Percentiles rank a stretch among this genome's conserved stretches.
phyloP scores from a whole-genome alignment of 2,888 invertebrate species.

The Lydus trimaculatus region DNA sequence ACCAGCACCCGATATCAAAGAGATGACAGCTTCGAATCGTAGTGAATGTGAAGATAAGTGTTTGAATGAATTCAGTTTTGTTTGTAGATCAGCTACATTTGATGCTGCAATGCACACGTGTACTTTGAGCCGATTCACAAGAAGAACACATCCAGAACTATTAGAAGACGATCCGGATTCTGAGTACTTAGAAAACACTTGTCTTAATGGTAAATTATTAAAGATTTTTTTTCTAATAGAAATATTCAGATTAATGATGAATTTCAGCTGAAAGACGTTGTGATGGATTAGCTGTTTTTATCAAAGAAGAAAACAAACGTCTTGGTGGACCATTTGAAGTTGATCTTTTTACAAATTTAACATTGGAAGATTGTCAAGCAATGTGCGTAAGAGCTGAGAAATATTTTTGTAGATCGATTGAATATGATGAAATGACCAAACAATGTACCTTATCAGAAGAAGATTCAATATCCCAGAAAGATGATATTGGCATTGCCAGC shows the following conservation, averaged over 20 bases:
- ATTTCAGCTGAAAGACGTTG: slow-evolving; percentile 81
- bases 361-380: slow-evolving; percentile 86
- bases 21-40: slow-evolving; percentile 83
- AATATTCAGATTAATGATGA: slow-evolving; percentile 4
- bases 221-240: not conserved
- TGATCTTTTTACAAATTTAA: slow-evolving; percentile 85
- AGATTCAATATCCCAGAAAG: slow-evolving; percentile 88
- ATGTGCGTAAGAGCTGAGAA: slow-evolving; percentile 88
- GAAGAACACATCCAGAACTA: slow-evolving; percentile 85
- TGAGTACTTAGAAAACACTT: slow-evolving; percentile 91
- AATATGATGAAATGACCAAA: slow-evolving; percentile 86
- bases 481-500: slow-evolving; percentile 84
- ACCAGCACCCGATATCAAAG: slow-evolving; percentile 82
- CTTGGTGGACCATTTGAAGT: slow-evolving; percentile 89
- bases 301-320: slow-evolving; percentile 88
- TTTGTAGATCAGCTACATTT: slow-evolving; percentile 87
- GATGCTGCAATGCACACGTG: slow-evolving; percentile 81
- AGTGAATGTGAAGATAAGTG: slow-evolving; percentile 92
- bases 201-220: slow-evolving; percentile 75
- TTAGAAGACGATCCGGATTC: slow-evolving; percentile 86
- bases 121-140: slow-evolving; percentile 80
- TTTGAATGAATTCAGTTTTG: slow-evolving; percentile 86
- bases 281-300: slow-evolving; percentile 85
- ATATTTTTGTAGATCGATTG: slow-evolving; percentile 88
- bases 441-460: slow-evolving; percentile 91